Evolutionary conservation across 2,797 vertebrate species (phyloP).

Genomic region (Diplodus sargus): DNA sequence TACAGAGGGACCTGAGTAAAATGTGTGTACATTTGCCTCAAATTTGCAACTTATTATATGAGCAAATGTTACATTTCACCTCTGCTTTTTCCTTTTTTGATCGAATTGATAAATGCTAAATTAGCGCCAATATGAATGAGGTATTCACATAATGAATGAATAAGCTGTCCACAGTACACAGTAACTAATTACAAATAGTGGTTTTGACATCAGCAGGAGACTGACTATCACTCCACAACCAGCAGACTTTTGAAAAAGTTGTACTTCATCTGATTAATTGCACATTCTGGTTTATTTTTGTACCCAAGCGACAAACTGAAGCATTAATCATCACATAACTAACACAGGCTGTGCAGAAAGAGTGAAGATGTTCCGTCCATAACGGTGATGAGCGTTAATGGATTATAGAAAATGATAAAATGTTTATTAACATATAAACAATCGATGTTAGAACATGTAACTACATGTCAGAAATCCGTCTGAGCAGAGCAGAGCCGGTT

Average conservation of each 20-base stretch:
- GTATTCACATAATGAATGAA: neutral
- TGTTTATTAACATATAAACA: constrained; percentile 4
- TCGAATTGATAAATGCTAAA: no score
- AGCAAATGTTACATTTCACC: no score
- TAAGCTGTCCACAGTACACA: neutral
- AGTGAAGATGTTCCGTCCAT: no score
- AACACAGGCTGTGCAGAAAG: neutral
- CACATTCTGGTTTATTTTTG: constrained; percentile 8
- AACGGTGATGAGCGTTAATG: neutral
- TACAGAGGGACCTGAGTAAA: no score
- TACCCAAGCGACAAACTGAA: constrained; percentile 18
- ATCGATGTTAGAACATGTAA: neutral
- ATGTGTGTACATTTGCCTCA: no score
- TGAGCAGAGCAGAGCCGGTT: constrained; percentile 52
- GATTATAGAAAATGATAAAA: neutral
- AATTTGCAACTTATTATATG: no score
- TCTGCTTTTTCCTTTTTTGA: no score
- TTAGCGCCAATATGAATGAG: no score
- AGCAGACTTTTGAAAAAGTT: neutral
- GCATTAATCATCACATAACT: neutral
- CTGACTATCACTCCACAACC: neutral
- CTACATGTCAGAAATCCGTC: constrained; percentile 53
- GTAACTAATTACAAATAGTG: constrained; percentile 6
- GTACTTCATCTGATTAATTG: neutral
- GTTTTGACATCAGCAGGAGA: neutral